Conservation (phyloP, 1,140 invertebrate genomes). For the Littorina saxatilis region DNA sequence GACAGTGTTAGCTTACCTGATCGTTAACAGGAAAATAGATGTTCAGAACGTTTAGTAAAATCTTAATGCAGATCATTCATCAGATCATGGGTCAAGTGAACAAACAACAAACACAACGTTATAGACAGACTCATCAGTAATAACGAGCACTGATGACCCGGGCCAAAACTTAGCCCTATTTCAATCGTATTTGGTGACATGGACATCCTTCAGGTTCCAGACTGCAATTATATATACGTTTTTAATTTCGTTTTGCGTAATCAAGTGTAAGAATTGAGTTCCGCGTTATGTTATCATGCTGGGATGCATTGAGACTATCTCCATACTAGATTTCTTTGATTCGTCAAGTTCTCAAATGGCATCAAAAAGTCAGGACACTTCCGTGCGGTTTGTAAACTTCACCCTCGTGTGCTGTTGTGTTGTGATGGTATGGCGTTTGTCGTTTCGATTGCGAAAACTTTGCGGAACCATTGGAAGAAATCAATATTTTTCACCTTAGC, state of each 20-base stretch:
- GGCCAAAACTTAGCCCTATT: too few relatives aligned
- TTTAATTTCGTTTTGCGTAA: neutral
- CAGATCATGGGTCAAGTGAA: too few relatives aligned
- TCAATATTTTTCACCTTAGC: neutral
- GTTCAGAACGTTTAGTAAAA: too few relatives aligned
- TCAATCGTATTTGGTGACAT: neutral
- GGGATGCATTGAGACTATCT: neutral
- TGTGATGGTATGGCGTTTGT: constrained; percentile 4
- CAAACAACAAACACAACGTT: too few relatives aligned
- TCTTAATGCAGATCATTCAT: too few relatives aligned
- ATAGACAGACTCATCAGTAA: too few relatives aligned
- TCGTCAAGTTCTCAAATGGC: neutral
- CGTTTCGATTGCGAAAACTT: constrained; percentile 7
- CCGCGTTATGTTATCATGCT: neutral
- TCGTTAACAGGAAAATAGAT: too few relatives aligned
- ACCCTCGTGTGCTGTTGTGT: neutral
- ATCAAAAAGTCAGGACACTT: neutral
- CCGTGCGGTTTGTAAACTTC: constrained; percentile 8
- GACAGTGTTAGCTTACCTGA: too few relatives aligned
- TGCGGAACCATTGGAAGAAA: constrained; percentile 31
- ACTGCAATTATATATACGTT: neutral
- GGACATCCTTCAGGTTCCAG: neutral
- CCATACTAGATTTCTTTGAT: neutral
- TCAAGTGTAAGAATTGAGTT: too few relatives aligned
- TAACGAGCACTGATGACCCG: too few relatives aligned